Percentiles rank a stretch among this genome's conserved stretches.
These are phyloP conservation scores for Eupithecia tripunctaria DNA, from an alignment of 2,888 invertebrate genomes.

Conservation along the genomic window DNA sequence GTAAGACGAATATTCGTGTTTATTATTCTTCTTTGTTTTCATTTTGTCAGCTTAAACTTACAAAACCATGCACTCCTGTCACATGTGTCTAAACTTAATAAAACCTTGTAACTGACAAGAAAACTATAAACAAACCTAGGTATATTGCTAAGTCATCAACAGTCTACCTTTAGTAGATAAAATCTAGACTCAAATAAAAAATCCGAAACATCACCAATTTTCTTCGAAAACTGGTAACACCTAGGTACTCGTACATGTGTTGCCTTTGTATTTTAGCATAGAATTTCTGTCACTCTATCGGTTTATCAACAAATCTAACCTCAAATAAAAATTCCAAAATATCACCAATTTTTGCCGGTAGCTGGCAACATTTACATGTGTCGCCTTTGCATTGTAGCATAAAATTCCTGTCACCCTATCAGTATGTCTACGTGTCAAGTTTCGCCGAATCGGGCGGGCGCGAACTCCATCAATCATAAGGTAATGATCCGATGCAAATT, in stretches of 20 bases:
- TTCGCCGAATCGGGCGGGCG: conserved; percentile 27
- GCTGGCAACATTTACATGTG: background rate
- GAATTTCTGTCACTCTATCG: conserved; percentile 33
- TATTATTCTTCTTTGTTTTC: background rate
- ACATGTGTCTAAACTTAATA: background rate
- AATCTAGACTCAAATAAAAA: background rate
- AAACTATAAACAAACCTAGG: too few species aligned
- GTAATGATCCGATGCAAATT: conserved; percentile 39
- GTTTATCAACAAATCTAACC: conserved; percentile 17
- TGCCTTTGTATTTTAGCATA: background rate
- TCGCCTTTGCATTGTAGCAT: conserved; percentile 4
- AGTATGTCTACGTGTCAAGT: conserved; percentile 20
- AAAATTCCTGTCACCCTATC: conserved; percentile 34
- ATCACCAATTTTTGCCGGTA: background rate
- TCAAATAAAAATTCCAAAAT: too few species aligned
- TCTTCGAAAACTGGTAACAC: conserved; percentile 1
- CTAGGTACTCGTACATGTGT: too few species aligned
- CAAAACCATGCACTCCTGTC: background rate
- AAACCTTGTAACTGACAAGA: background rate
- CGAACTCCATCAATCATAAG: conserved; percentile 34
- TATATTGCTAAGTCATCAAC: too few species aligned
- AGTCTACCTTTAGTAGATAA: background rate
- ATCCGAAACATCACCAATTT: background rate
- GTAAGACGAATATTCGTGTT: background rate
- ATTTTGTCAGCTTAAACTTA: background rate